Evolutionary conservation across 1,140 invertebrate species (phyloP).

Genomic region (Paracyclopina nana): DNA sequence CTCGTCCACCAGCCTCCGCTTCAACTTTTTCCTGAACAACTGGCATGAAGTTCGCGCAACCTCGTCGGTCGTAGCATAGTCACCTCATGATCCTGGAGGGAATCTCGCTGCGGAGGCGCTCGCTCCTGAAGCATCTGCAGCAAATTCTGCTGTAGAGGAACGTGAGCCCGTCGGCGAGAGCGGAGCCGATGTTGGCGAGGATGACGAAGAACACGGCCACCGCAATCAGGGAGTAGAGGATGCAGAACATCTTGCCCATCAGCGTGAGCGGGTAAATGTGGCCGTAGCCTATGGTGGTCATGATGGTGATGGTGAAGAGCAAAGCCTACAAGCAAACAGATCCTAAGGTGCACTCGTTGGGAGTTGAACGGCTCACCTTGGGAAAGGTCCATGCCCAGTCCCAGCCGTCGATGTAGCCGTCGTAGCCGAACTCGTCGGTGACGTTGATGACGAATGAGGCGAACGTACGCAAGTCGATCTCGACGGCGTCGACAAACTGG

Average conservation of each 20-base stretch:
- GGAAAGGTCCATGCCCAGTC: slow-evolving; percentile 22
- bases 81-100: slow-evolving; percentile 16
- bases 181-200: slow-evolving; percentile 23
- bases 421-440: slow-evolving; percentile 16
- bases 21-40: slow-evolving; percentile 18
- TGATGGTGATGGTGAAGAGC: slow-evolving; percentile 23
- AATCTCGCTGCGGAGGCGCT: slow-evolving; percentile 19
- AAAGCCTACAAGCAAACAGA: too few relatives aligned
- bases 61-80: too few relatives aligned
- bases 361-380: too few relatives aligned
- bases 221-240: slow-evolving; percentile 24
- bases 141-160: slow-evolving; percentile 19
- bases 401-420: slow-evolving; percentile 22
- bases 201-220: slow-evolving; percentile 24
- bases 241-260: slow-evolving; percentile 22
- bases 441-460: not conserved
- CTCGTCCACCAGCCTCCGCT: slow-evolving; percentile 19
- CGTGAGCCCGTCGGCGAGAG: slow-evolving; percentile 21
- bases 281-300: slow-evolving; percentile 25
- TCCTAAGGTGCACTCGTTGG: too few relatives aligned
- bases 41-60: too few relatives aligned
- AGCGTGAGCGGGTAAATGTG: slow-evolving; percentile 23
- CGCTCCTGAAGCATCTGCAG: slow-evolving; percentile 20
- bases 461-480: not conserved
- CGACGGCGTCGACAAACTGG: not conserved